Base-by-base conservation (phyloP, 2,797 vertebrate genomes). In the Takifugu rubripes region DNA sequence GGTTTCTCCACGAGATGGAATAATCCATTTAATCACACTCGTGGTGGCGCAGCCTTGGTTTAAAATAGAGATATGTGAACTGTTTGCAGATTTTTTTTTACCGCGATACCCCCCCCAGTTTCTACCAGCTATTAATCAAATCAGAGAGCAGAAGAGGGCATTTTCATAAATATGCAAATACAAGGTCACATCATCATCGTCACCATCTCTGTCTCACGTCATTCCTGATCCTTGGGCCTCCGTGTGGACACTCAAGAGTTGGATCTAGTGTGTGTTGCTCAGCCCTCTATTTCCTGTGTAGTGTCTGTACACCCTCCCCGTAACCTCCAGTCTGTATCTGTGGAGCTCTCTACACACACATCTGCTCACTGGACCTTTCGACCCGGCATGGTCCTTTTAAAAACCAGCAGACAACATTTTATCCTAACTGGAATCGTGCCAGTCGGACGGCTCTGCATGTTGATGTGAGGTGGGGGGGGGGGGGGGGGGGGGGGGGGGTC, bases 81-180 rank as follows among this genome's bases (percentile, higher is more conserved):
- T 70, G 79, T 84, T 79, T 43, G 42, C 16, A 70, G 74, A 88
- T 85, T 61, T 85, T 61, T 73, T 79, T 67, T 60, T 82, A 84
- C 78, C 68, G 73, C 77, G 77, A 84, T 84, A 78, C 80, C 80
- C 84, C 15, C 17, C 44, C 81, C 80, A 86, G 74, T 88, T 85
- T 84, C 72, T 84, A 88, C 82, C 82, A 88, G 87, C 85, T 85
- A 78, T 79, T 81, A 89, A 87, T 87, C 86, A 85, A 88, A 85
- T 76, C 79, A 77, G 79, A 86, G 75, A 52, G 78, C 72, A 77
- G 70, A 72, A 80, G 81, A 85, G 85, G 84, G 84, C 83, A 86
- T 89, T 89, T 86, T 82, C 83, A 87, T 85, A 82, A 89, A 89
- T 90, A 90, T 89, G 87, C 88, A 90, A 88, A 87, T 86, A 81